Evolutionary conservation across 2,888 invertebrate species (phyloP), one percentile per base, ranked within the genome.

Genomic region (Cephus rjabovi): DNA sequence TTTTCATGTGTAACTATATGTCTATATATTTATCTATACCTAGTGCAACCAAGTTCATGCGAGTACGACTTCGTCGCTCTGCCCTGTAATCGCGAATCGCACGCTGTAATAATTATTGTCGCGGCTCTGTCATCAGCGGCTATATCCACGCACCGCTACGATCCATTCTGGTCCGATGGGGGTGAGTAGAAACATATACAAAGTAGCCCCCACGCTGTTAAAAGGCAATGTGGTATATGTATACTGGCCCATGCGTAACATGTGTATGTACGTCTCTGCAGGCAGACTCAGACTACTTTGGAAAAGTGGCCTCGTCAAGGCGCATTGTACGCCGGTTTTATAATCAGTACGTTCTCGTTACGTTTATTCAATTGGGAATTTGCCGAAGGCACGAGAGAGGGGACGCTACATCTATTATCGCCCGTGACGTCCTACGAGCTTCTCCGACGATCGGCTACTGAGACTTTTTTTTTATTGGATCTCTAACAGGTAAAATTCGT

Each of bases 21-120:
- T 56, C 56, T 56, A 56, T 56, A 56, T 56, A 56, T 56, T 56
- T 23, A 23, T 56, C 56, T 56, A 56, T 56, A 56, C 56, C 56
- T 2, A 56, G 23, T 23, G 56, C 23, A 56, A 56, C 56, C 23
- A 56, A 23, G 12, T 33, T 12, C 31, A 33, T 12, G 71, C 71
- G 71, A 71, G 31, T 71, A 71, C 71, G 71, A 71, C 71, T 71
- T 15, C 56, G 56, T 71, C 31, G 31, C 71, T 56, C 23, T 56
- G 89, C 91, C 91, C 90, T 91, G 90, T 91, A 91, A 91, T 91
- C 88, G 89, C 81, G 88, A 89, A 87, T 91, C 89, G 90, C 88
- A 89, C 86, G 86, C 90, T 89, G 90, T 89, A 90, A 90, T 91
- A 91, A 91, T 91, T 90, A 88, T 89, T 89, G 85, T 84, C 86